Conservation (phyloP, 2,797 vertebrate genomes). For the Smutsia gigantea region DNA sequence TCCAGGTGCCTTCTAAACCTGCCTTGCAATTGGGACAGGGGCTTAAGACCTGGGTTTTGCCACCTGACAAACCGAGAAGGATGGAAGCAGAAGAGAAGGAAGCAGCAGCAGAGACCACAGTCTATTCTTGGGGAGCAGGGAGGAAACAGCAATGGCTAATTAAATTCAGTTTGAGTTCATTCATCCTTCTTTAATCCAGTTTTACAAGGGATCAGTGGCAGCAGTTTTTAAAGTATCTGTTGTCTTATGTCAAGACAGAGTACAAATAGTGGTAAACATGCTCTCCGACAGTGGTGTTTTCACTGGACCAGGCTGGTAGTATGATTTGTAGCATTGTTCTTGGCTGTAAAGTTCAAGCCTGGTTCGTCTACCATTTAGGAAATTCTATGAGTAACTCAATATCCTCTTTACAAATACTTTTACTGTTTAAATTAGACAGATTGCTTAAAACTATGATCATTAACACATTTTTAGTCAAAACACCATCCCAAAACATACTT, state of each 20-base stretch:
- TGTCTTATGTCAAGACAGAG: neutral
- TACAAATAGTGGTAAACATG: neutral
- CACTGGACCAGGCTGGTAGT: neutral
- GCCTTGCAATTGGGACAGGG: neutral
- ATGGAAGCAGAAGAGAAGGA: neutral
- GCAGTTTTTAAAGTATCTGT: neutral
- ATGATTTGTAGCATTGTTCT: neutral
- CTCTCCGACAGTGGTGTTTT: neutral
- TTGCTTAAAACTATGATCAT: conserved; percentile 35
- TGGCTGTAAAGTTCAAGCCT: neutral
- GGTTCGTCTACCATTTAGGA: neutral
- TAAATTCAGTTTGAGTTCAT: neutral
- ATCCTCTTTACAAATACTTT: conserved; percentile 15
- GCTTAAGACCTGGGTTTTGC: neutral
- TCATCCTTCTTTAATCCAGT: neutral
- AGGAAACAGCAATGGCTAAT: neutral
- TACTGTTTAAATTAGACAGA: conserved; percentile 6
- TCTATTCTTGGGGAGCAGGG: neutral
- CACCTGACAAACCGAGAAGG: neutral
- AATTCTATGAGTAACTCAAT: conserved; percentile 18
- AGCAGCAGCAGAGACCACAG: neutral
- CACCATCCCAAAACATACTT: neutral
- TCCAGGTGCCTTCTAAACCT: neutral
- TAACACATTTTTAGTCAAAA: conserved; percentile 41
- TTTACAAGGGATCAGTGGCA: neutral